These are phyloP conservation scores for Neolamprologus modestus DNA, from an alignment of 2,113 vertebrate genomes.

Conservation along the genomic window DNA sequence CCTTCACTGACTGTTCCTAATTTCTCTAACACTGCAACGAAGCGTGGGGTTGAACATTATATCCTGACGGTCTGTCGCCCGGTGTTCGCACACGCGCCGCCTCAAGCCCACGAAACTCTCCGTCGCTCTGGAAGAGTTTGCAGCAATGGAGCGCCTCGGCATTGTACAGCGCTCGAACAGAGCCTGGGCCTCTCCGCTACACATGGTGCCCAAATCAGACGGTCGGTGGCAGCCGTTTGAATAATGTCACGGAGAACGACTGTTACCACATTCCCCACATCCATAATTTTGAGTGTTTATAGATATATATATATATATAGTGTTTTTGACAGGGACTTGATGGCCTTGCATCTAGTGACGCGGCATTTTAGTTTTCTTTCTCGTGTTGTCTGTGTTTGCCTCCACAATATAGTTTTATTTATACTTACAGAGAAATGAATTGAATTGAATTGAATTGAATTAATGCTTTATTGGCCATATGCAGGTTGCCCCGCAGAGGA, in stretches of 20 bases:
- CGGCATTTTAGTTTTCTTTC: neutral
- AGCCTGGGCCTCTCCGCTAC: neutral
- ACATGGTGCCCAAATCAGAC: neutral
- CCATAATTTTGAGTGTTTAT: neutral
- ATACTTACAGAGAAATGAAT: neutral
- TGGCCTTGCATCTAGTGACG: neutral
- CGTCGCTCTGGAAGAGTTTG: too few relatives aligned
- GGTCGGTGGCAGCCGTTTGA: fast-evolving
- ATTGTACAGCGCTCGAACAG: neutral
- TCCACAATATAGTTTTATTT: neutral
- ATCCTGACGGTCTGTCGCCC: neutral
- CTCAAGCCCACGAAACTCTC: too few relatives aligned
- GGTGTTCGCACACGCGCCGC: too few relatives aligned
- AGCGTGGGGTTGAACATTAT: neutral
- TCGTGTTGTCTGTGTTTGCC: neutral
- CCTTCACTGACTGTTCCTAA: too few relatives aligned
- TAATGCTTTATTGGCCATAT: too few relatives aligned
- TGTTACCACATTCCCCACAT: neutral
- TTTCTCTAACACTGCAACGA: neutral
- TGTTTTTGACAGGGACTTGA: neutral
- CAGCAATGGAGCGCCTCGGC: too few relatives aligned
- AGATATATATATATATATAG: too few relatives aligned
- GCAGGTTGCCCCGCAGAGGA: too few relatives aligned
- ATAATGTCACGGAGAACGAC: neutral
- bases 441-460: too few relatives aligned